These are phyloP conservation scores for Hesperia comma DNA, from an alignment of 2,888 invertebrate genomes.

Conservation along the genomic window DNA sequence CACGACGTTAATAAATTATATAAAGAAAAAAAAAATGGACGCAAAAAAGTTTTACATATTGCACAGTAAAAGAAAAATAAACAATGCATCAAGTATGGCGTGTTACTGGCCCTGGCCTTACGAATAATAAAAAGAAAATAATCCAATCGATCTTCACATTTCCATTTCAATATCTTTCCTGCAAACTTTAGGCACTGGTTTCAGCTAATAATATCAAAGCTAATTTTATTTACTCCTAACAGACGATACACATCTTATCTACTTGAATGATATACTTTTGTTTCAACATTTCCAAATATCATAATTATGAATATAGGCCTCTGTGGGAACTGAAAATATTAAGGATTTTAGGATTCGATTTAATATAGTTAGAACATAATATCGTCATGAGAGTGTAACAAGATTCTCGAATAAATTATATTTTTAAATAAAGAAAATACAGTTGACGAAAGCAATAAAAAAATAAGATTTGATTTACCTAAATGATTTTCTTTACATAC, in stretches of 20 bases:
- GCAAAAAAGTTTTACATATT: slow-evolving; percentile 80
- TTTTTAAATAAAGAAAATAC: too few relatives aligned
- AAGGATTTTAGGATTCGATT: slow-evolving; percentile 12
- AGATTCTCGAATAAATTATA: neutral
- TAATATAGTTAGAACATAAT: neutral
- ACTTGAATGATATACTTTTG: slow-evolving; percentile 40
- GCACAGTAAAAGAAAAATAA: slow-evolving; percentile 67
- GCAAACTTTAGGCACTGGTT: slow-evolving; percentile 77
- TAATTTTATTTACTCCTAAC: slow-evolving; percentile 62
- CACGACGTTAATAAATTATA: slow-evolving; percentile 58
- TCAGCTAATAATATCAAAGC: slow-evolving; percentile 79
- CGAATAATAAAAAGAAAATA: slow-evolving; percentile 41
- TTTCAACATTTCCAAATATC: slow-evolving; percentile 47
- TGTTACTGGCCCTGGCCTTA: slow-evolving; percentile 55
- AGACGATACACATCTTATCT: slow-evolving; percentile 66
- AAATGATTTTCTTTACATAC: too few relatives aligned
- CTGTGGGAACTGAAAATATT: slow-evolving; percentile 17
- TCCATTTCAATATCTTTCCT: slow-evolving; percentile 64
- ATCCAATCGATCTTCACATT: slow-evolving; percentile 42
- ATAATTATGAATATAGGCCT: slow-evolving; percentile 31
- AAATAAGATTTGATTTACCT: too few relatives aligned
- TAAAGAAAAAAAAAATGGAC: slow-evolving; percentile 69
- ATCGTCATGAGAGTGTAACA: slow-evolving; percentile 15
- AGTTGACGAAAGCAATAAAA: too few relatives aligned
- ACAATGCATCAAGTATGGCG: slow-evolving; percentile 47